Conservation (phyloP, 2,113 vertebrate genomes). For the Cyanistes caeruleus region DNA sequence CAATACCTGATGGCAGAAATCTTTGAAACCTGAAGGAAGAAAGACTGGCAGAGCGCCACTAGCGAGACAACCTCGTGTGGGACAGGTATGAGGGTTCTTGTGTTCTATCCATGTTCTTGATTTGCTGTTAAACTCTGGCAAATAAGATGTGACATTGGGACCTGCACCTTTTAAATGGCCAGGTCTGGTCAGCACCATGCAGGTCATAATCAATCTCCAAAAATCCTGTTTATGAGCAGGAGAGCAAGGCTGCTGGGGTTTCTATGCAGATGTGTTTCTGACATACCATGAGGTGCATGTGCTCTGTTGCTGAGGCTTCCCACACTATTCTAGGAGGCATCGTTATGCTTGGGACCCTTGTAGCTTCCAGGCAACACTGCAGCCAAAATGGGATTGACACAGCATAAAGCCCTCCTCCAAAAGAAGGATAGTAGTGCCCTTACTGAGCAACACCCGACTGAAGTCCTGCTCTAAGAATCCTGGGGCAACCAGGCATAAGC, state of each 20-base stretch:
- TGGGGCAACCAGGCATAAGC: not conserved
- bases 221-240: not conserved
- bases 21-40: not conserved
- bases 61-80: fast-evolving
- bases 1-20: not conserved
- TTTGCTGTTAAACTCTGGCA: not conserved
- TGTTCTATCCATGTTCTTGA: not conserved
- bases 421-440: not conserved
- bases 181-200: not conserved
- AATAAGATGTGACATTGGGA: not conserved
- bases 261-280: not conserved
- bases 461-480: not conserved
- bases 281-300: fast-evolving
- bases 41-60: not conserved
- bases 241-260: not conserved
- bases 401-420: not conserved
- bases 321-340: not conserved
- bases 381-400: not conserved
- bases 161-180: not conserved
- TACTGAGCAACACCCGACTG: not conserved
- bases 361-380: not conserved
- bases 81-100: not conserved
- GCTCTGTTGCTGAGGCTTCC: not conserved
- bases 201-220: not conserved
- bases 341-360: fast-evolving